Evolutionary conservation across 2,113 vertebrate genomes (phyloP).

Genomic region (Amia ocellicauda): DNA sequence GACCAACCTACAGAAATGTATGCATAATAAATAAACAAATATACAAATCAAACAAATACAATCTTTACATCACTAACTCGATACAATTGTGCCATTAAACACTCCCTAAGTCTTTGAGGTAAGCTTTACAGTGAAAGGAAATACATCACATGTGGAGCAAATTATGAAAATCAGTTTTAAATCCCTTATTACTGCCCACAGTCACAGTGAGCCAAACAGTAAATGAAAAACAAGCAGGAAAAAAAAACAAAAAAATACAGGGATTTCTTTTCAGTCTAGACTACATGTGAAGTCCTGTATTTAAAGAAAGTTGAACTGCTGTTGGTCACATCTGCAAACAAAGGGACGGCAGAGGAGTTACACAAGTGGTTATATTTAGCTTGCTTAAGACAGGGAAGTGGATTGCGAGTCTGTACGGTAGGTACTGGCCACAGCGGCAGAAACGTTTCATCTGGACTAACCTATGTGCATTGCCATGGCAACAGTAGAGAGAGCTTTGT

Average conservation of each 20-base stretch:
- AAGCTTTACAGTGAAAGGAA: too few species aligned
- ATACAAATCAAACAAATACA: too few species aligned
- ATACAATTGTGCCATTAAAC: too few species aligned
- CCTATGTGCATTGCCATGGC: conserved; percentile 52
- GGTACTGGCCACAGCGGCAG: conserved; percentile 34
- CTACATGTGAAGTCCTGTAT: not conserved
- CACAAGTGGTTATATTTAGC: not conserved
- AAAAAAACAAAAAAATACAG: too few species aligned
- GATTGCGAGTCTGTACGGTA: conserved; percentile 1
- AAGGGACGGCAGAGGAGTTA: not conserved
- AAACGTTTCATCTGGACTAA: conserved; percentile 47
- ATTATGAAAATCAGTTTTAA: too few species aligned
- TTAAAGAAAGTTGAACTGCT: not conserved
- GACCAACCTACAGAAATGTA: too few species aligned
- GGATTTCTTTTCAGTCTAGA: not conserved
- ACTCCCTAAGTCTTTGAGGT: too few species aligned
- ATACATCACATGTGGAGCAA: conserved; percentile 26
- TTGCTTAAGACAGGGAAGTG: conserved; percentile 7
- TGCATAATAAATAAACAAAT: too few species aligned
- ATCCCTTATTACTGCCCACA: too few species aligned
- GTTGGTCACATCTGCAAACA: not conserved
- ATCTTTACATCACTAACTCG: too few species aligned
- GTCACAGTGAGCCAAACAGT: too few species aligned
- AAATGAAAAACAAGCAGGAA: too few species aligned
- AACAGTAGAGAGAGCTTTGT: conserved; percentile 51